These are phyloP conservation scores for Apamea epomidion DNA, from an alignment of 2,888 invertebrate genomes.

Conservation along the genomic window DNA sequence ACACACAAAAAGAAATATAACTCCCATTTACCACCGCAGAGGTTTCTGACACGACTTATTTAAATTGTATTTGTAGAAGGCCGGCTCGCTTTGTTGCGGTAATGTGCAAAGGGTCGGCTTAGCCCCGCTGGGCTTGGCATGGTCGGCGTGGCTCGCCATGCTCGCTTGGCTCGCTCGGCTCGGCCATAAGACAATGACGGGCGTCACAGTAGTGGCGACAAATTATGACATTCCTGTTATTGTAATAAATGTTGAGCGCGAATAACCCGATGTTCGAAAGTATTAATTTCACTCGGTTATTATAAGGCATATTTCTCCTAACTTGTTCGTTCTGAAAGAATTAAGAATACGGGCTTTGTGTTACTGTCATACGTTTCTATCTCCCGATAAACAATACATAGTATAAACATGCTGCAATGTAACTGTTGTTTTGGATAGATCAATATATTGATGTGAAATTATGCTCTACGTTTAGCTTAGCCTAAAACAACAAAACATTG, in stretches of 20 bases:
- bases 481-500: background rate
- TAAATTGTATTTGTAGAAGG: constrained; percentile 60
- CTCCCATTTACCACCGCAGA: constrained; percentile 42
- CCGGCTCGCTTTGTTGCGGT: constrained; percentile 50
- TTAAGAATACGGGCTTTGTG: background rate
- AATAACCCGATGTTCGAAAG: constrained; percentile 17
- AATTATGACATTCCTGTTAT: constrained; percentile 43
- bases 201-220: constrained; percentile 25
- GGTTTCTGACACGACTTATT: constrained; percentile 51
- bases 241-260: constrained; percentile 28
- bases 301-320: background rate
- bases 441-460: background rate
- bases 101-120: constrained; percentile 40
- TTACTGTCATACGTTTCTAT: background rate
- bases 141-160: background rate
- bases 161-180: constrained; percentile 4
- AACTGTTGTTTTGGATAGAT: background rate
- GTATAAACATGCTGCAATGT: background rate
- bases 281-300: constrained; percentile 1
- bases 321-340: background rate
- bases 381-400: background rate
- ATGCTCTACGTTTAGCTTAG: background rate
- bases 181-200: background rate
- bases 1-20: constrained; percentile 46
- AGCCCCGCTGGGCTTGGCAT: constrained; percentile 17